phyloP scores from a whole-genome alignment of 2,888 invertebrate genomes.

The Clunio marinus region DNA sequence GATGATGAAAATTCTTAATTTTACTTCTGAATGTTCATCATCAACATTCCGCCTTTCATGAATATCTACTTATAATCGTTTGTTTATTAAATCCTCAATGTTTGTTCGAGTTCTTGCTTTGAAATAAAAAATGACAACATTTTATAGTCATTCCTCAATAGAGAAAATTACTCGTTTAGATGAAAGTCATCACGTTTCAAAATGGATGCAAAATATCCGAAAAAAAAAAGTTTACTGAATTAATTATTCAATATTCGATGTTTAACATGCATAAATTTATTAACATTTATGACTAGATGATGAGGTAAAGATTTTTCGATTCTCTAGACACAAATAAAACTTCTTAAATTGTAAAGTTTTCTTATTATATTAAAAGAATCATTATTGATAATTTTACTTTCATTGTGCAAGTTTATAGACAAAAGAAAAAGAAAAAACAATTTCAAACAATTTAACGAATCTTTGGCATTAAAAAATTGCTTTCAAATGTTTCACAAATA shows the following conservation, averaged over 20 bases:
- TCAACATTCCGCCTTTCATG: neutral
- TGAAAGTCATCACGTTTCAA: neutral
- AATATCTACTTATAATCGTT: constrained; percentile 18
- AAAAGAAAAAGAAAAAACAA: too few species aligned
- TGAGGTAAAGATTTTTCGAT: neutral
- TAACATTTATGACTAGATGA: constrained; percentile 1
- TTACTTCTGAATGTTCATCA: neutral
- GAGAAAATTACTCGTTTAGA: constrained; percentile 21
- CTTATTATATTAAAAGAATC: too few species aligned
- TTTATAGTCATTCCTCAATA: neutral
- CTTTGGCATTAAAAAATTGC: too few species aligned
- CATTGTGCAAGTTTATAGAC: too few species aligned
- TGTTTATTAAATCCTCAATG: constrained; percentile 28
- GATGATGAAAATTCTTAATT: constrained; percentile 6
- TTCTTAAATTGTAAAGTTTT: too few species aligned
- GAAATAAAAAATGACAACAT: neutral
- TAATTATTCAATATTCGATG: constrained; percentile 37
- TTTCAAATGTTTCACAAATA: too few species aligned
- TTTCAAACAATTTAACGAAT: too few species aligned
- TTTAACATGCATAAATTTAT: constrained; percentile 27
- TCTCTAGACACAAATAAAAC: neutral
- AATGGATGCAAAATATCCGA: neutral
- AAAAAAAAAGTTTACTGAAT: neutral
- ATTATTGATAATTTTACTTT: too few species aligned
- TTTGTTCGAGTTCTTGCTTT: constrained; percentile 37